phyloP scores from a whole-genome alignment of 2,888 invertebrate genomes.

The Cephus sareptanus region DNA sequence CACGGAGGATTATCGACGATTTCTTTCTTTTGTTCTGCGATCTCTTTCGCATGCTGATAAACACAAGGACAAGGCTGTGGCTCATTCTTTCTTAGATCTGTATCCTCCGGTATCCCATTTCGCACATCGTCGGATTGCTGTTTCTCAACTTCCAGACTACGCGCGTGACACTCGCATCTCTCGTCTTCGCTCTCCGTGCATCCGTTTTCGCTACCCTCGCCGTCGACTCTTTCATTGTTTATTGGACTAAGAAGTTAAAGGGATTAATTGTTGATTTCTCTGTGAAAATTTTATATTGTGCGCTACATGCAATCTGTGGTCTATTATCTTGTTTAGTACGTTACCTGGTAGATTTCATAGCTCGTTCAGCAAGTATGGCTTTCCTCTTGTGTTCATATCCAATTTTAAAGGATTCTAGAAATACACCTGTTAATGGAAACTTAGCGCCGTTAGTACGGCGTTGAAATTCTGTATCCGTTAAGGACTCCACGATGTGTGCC shows the following conservation, averaged over 20 bases:
- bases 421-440: neutral
- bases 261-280: neutral
- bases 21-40: conserved; percentile 45
- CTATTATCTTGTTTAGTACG: neutral
- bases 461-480: conserved; percentile 36
- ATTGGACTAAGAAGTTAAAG: conserved; percentile 10
- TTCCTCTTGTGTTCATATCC: neutral
- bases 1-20: conserved; percentile 54
- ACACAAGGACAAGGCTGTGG: conserved; percentile 51
- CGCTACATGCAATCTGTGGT: neutral
- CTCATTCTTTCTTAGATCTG: conserved; percentile 29
- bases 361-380: neutral
- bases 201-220: conserved; percentile 29
- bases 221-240: conserved; percentile 25
- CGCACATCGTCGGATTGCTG: conserved; percentile 23
- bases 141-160: conserved; percentile 20
- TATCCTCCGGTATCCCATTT: conserved; percentile 23
- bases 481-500: conserved; percentile 45
- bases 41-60: conserved; percentile 50
- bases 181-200: conserved; percentile 28
- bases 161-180: conserved; percentile 35
- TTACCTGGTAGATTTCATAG: neutral
- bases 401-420: neutral
- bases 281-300: neutral
- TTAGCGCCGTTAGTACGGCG: neutral